phyloP scores from a whole-genome alignment of 2,888 invertebrate species.

The Eustalomyia histrio region DNA sequence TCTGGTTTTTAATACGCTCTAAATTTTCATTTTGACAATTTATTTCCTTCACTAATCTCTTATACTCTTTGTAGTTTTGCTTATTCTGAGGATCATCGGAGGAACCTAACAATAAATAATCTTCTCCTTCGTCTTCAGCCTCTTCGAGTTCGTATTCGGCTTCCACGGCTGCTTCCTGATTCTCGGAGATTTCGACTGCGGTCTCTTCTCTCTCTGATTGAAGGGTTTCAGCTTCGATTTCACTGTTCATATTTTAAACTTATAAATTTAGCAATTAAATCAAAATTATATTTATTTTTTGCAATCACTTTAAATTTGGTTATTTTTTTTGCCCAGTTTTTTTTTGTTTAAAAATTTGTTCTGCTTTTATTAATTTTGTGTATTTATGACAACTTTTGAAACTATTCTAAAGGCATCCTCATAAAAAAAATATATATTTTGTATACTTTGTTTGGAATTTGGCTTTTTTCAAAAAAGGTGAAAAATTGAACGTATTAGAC shows the following conservation, averaged over 20 bases:
- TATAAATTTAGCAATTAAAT: not conserved
- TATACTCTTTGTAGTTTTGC: slow-evolving; percentile 73
- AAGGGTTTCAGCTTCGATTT: slow-evolving; percentile 22
- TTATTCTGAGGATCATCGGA: slow-evolving; percentile 74
- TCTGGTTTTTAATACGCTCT: slow-evolving; percentile 73
- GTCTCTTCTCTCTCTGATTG: slow-evolving; percentile 52
- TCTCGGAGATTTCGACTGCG: slow-evolving; percentile 64
- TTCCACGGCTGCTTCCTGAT: slow-evolving; percentile 65
- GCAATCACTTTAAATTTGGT: slow-evolving; percentile 56
- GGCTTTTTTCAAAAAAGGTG: too few species aligned
- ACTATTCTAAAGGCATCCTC: too few species aligned
- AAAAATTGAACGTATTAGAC: too few species aligned
- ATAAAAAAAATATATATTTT: too few species aligned
- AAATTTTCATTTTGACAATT: slow-evolving; percentile 75
- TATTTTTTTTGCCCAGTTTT: not conserved
- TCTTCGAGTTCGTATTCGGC: slow-evolving; percentile 59
- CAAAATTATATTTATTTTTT: slow-evolving; percentile 13
- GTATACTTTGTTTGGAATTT: too few species aligned
- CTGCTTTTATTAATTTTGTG: slow-evolving; percentile 11
- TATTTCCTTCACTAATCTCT: slow-evolving; percentile 74
- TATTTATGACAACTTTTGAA: slow-evolving; percentile 48
- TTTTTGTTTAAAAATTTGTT: slow-evolving; percentile 39
- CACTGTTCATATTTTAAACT: slow-evolving; percentile 48
- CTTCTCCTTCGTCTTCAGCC: slow-evolving; percentile 65
- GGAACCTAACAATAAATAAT: slow-evolving; percentile 70